phyloP scores from a whole-genome alignment of 2,888 invertebrate species.

The Gnatocerus cornutus region DNA sequence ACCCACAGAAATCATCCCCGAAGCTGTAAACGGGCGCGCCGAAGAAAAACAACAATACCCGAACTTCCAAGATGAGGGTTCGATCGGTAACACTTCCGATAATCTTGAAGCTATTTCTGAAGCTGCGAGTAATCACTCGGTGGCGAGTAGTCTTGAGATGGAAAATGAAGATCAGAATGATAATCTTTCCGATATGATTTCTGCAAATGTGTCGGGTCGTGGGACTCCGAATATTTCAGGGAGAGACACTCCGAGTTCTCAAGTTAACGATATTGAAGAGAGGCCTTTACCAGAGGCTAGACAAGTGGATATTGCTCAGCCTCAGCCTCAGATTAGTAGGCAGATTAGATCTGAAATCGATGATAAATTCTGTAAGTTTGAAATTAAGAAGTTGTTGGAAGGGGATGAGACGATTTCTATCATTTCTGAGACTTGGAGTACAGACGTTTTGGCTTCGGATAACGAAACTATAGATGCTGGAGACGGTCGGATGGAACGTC shows the following conservation, averaged over 20 bases:
- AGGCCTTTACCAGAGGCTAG: conserved; percentile 61
- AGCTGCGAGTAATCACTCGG: conserved; percentile 96
- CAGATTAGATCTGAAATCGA: conserved; percentile 96
- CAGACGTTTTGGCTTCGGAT: conserved; percentile 97
- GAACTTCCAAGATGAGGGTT: conserved; percentile 92
- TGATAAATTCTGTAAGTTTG: conserved; percentile 99
- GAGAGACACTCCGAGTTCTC: conserved; percentile 96
- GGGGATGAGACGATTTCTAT: conserved; percentile 96
- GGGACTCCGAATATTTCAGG: conserved; percentile 98
- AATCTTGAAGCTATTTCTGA: conserved; percentile 96
- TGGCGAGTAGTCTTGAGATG: conserved; percentile 91
- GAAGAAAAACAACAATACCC: conserved; percentile 76
- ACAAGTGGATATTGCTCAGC: conserved; percentile 69
- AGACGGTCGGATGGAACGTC: conserved; percentile 73
- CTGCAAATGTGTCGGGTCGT: conserved; percentile 94
- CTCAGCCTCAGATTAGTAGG: conserved; percentile 75
- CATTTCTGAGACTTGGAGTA: conserved; percentile 99
- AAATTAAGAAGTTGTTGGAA: conserved; percentile 86
- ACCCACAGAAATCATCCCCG: conserved; percentile 33
- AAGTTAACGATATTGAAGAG: conserved; percentile 80
- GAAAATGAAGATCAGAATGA: conserved; percentile 92
- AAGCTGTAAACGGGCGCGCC: conserved; percentile 31
- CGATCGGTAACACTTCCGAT: conserved; percentile 92
- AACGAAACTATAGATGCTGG: conserved; percentile 91
- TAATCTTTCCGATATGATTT: conserved; percentile 97